Evolutionary conservation across 2,888 invertebrate species (phyloP).

Genomic region (Scrobipalpa costella): DNA sequence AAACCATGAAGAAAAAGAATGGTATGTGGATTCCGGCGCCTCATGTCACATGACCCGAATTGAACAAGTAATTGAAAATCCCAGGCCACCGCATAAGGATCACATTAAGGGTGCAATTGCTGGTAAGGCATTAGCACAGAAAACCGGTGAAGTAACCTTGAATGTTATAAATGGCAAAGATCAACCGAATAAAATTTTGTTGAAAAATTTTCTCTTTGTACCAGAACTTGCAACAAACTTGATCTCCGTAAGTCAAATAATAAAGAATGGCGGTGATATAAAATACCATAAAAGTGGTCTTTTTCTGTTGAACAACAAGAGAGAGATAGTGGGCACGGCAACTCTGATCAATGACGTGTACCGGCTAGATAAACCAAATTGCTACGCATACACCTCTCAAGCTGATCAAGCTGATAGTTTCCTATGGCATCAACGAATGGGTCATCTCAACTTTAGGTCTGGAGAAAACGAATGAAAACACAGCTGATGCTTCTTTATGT

Average conservation of each 20-base stretch:
- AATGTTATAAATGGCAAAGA: no score
- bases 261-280: constrained; percentile 28
- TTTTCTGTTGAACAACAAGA: constrained; percentile 23
- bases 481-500: background rate
- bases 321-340: constrained; percentile 27
- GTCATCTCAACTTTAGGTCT: constrained; percentile 30
- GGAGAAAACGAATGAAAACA: background rate
- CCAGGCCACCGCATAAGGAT: background rate
- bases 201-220: constrained; percentile 32
- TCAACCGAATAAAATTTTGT: constrained; percentile 23
- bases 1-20: constrained; percentile 18
- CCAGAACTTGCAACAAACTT: constrained; percentile 32
- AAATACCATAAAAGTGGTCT: constrained; percentile 29
- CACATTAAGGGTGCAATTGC: no score
- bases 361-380: constrained; percentile 26
- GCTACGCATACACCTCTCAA: constrained; percentile 25
- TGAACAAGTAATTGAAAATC: background rate
- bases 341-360: constrained; percentile 32
- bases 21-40: constrained; percentile 38
- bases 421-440: constrained; percentile 33
- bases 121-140: background rate
- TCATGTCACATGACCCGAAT: constrained; percentile 36
- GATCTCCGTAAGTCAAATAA: constrained; percentile 33
- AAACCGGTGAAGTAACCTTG: constrained; percentile 23
- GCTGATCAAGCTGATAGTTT: constrained; percentile 18